phyloP scores from a whole-genome alignment of 2,888 invertebrate genomes.

The Caenorhabditis doughertyi region DNA sequence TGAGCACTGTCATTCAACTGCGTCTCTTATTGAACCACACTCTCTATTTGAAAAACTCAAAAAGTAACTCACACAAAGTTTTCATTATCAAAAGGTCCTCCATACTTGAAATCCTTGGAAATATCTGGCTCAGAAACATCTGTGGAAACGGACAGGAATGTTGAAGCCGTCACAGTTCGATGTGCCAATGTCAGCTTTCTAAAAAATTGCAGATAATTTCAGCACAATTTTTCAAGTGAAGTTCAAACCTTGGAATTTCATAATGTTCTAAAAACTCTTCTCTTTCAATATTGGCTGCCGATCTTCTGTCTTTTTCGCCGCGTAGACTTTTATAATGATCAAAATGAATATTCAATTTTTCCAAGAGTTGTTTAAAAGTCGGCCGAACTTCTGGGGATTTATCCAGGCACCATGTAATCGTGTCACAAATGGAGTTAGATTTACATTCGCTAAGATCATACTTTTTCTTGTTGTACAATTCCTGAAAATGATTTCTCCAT shows the following conservation, averaged over 20 bases:
- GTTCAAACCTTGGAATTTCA: constrained; percentile 6
- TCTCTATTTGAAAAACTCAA: background rate
- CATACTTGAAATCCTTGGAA: background rate
- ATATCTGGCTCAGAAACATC: constrained; percentile 13
- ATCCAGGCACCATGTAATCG: constrained; percentile 33
- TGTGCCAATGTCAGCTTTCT: constrained; percentile 35
- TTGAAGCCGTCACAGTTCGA: constrained; percentile 30
- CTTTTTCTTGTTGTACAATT: constrained; percentile 26
- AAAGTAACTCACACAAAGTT: constrained; percentile 28
- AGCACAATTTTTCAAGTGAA: too few species aligned
- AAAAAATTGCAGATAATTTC: background rate
- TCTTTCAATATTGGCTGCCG: constrained; percentile 33
- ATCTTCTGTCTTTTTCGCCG: background rate
- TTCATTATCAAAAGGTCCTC: constrained; percentile 41
- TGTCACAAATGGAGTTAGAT: constrained; percentile 44
- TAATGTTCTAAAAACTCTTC: constrained; percentile 52
- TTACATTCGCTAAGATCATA: constrained; percentile 29
- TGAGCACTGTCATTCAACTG: background rate
- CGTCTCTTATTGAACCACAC: background rate
- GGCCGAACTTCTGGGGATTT: constrained; percentile 7
- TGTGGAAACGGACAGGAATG: constrained; percentile 24
- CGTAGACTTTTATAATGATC: constrained; percentile 19
- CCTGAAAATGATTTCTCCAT: too few species aligned
- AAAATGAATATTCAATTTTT: constrained; percentile 7
- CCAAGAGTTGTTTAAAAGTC: constrained; percentile 25